Conservation (phyloP, 92 coral and sea anemone genomes). For the Porites evermanni region DNA sequence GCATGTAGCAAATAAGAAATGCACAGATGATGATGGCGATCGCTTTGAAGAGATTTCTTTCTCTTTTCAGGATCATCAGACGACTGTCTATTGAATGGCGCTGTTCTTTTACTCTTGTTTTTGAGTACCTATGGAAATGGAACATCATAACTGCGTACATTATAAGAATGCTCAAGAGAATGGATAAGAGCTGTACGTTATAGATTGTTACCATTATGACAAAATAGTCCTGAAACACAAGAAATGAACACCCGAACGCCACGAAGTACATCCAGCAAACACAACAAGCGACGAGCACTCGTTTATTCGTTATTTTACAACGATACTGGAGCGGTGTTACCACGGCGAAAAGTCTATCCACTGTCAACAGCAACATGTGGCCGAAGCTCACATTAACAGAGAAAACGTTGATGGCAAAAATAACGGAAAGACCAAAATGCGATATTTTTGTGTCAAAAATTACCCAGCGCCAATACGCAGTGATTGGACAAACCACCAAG, state of each 20-base stretch:
- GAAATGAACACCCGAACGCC: background rate
- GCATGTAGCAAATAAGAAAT: slow-evolving; percentile 13
- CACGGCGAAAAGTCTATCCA: background rate
- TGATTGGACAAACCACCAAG: too few relatives aligned
- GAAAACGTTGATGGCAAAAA: background rate
- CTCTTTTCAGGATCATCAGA: background rate
- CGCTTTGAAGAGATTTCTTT: background rate
- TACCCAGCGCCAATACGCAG: too few relatives aligned
- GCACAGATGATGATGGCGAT: slow-evolving; percentile 21
- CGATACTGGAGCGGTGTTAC: slow-evolving; percentile 3
- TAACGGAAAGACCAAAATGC: background rate
- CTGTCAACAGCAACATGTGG: background rate
- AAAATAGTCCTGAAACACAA: background rate
- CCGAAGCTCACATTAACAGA: background rate
- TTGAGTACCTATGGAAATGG: background rate
- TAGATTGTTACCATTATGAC: slow-evolving; percentile 4
- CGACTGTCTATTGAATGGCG: background rate
- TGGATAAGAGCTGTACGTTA: slow-evolving; percentile 4
- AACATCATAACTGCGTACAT: background rate
- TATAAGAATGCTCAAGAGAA: background rate
- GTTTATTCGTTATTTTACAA: background rate
- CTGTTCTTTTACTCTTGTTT: background rate
- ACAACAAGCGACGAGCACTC: background rate
- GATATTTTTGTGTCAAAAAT: background rate
- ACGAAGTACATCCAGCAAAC: slow-evolving; percentile 5